Conservation (phyloP, 2,113 vertebrate genomes). For the Fregata magnificens region DNA sequence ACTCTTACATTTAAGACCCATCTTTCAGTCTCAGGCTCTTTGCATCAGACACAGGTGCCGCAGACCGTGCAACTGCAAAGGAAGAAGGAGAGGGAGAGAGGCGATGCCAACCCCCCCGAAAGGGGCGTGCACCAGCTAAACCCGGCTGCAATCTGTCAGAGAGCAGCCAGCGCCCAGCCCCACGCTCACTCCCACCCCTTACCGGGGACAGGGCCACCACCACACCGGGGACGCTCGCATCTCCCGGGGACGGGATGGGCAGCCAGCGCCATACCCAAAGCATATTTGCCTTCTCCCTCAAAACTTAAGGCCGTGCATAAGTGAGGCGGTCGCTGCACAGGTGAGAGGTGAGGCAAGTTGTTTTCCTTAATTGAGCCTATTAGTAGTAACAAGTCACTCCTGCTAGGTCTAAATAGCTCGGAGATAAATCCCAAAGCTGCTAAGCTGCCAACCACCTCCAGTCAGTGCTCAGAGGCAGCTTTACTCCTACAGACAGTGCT, state of each 20-base stretch:
- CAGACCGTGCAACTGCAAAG: not conserved
- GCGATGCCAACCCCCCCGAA: accelerated
- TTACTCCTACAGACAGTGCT: not conserved
- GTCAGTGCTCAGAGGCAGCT: not conserved
- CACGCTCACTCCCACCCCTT: accelerated
- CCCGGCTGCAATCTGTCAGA: not conserved
- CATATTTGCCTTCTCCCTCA: not conserved
- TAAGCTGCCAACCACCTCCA: not conserved
- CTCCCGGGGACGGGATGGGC: not conserved
- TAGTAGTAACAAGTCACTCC: not conserved
- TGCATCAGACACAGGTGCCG: accelerated
- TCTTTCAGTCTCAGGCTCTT: not conserved
- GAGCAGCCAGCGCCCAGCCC: not conserved
- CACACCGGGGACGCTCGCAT: not conserved
- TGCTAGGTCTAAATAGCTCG: constrained; percentile 21
- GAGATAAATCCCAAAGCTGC: constrained; percentile 1
- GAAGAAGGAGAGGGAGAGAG: not conserved
- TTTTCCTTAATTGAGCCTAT: constrained; percentile 22
- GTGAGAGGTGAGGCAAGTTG: not conserved
- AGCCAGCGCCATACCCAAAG: not conserved
- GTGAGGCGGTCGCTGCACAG: not conserved
- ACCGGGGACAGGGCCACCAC: not conserved
- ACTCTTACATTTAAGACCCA: not conserved
- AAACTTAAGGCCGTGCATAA: not conserved
- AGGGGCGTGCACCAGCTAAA: not conserved